phyloP scores from a whole-genome alignment of 2,113 vertebrate species.

The Malurus melanocephalus region DNA sequence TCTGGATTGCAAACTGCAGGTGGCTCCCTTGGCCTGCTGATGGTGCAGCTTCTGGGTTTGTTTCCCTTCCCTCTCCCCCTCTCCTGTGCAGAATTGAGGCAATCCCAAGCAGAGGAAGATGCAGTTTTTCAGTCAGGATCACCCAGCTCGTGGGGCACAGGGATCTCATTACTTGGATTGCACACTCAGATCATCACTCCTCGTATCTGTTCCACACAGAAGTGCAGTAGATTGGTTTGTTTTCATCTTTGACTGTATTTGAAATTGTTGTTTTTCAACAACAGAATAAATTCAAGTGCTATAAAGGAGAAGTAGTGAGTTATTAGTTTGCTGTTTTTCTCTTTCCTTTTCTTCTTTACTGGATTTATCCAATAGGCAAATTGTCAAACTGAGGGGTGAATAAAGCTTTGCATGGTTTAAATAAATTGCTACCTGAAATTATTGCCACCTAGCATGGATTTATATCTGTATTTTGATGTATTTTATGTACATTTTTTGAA shows the following conservation, averaged over 20 bases:
- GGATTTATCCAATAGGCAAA: neutral
- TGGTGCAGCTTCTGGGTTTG: neutral
- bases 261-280: neutral
- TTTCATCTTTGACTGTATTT: neutral
- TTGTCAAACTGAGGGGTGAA: neutral
- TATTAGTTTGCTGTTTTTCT: neutral
- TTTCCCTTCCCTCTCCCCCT: neutral
- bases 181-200: neutral
- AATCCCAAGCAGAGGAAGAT: neutral
- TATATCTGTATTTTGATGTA: neutral
- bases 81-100: neutral
- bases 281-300: neutral
- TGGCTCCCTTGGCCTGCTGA: slow-evolving; percentile 65
- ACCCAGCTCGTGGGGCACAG: neutral
- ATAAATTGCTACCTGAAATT: neutral
- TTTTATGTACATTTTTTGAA: fast-evolving
- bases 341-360: neutral
- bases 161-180: neutral
- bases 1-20: slow-evolving; percentile 61
- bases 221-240: neutral
- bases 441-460: neutral
- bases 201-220: neutral
- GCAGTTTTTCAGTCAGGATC: neutral
- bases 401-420: neutral
- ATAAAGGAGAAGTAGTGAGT: neutral